Base-by-base conservation (phyloP, 2,797 vertebrate genomes). In the Paratrypauchen microcephalus region DNA sequence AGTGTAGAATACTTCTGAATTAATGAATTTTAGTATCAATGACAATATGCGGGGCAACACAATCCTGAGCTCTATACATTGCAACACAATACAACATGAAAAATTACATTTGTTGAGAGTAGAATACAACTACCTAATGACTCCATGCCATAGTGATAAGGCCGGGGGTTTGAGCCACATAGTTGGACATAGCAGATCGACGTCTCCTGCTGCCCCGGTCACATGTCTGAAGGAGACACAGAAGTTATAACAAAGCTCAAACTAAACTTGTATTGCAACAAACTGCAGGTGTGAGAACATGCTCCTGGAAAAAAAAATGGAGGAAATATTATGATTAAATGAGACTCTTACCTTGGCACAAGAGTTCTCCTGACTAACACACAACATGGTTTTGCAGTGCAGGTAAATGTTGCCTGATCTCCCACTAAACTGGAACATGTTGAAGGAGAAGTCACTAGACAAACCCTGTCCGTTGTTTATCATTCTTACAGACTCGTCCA, bases 311-410 rank as follows among this genome's bases (percentile, higher is more conserved):
- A 36, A 36, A 36, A 36, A 36, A 36, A 36, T 1, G 1, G 32
- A 36, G 32, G 9, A 36, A 36, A 36, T 36, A 2, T 36, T 9
- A 8, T 8, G 6, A 9, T 63, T 45, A 45, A 63, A 47, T 45
- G 41, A 30, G 7, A 15, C 47, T 1, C 65, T 13, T 75, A 86
- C 84, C 69, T 71, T 79, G 2, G 24, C 32, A 50, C 83, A 86
- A 23, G 3, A 16, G 0, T 63, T 11, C 2, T 36, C 19, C 8
- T 59, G 2, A 18, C 2, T 65, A 32, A 81, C n/a, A 58, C 86
- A 86, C 36, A 86, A 69, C 41, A 60, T 18, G 0, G 83, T 13
- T 74, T 3, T 69, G 72, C 86, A 87, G 64, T 86, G 84, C 67
- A 86, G 18, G 67, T 63, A 86, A 32, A 87, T 48, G 0, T 56